A percentile compares a stretch with the other conserved stretches of the same genome.
phyloP scores from a whole-genome alignment of 2,113 vertebrate species.

The Dipodomys merriami region DNA sequence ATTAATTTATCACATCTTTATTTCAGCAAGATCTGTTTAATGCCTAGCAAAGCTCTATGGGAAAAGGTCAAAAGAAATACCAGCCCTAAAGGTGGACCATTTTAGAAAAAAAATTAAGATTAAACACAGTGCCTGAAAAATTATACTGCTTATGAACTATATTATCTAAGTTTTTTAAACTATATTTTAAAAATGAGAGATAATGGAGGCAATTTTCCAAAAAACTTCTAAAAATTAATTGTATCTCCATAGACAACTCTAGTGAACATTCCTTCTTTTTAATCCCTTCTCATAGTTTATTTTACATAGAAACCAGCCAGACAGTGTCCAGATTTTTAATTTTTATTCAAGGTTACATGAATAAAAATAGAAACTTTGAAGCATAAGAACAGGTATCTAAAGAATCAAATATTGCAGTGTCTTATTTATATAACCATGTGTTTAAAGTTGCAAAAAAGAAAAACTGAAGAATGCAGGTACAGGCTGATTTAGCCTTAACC shows the following conservation, averaged over 20 bases:
- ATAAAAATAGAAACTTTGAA: slow-evolving; percentile 42
- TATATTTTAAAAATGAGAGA: slow-evolving; percentile 7
- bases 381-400: slow-evolving; percentile 3
- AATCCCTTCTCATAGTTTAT: slow-evolving; percentile 9
- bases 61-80: slow-evolving; percentile 20
- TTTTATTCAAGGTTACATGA: slow-evolving; percentile 8
- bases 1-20: slow-evolving; percentile 24
- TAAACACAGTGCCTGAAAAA: not conserved
- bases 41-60: slow-evolving; percentile 26
- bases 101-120: slow-evolving; percentile 40
- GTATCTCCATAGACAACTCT: slow-evolving; percentile 11
- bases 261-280: slow-evolving; percentile 9
- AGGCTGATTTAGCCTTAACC: not conserved
- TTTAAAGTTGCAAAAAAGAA: slow-evolving; percentile 5
- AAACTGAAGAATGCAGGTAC: not conserved
- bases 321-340: not conserved
- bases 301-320: slow-evolving; percentile 16
- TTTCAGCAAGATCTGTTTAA: not conserved
- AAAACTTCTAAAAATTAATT: slow-evolving; percentile 9
- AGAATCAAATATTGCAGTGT: not conserved
- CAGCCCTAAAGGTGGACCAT: not conserved
- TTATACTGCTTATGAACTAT: slow-evolving; percentile 6
- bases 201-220: not conserved
- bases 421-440: not conserved
- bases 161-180: not conserved